Evolutionary conservation across 2,888 invertebrate species (phyloP).

Genomic region (Polylopha cassiicola): DNA sequence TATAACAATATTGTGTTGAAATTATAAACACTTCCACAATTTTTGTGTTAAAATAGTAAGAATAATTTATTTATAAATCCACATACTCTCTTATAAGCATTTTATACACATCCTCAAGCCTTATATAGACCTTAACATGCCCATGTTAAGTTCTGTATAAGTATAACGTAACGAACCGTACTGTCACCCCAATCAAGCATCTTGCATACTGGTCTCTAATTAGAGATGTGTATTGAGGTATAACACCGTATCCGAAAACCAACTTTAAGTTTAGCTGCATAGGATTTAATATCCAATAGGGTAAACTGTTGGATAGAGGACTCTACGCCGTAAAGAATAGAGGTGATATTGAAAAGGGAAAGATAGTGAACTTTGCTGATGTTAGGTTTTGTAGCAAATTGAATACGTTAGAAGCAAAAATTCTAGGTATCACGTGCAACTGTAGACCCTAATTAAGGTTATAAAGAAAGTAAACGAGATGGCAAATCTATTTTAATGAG

Average conservation of each 20-base stretch:
- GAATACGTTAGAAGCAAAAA: slow-evolving; percentile 16
- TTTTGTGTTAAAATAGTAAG: no score
- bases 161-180: no score
- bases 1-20: no score
- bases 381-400: slow-evolving; percentile 12
- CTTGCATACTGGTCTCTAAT: slow-evolving; percentile 15
- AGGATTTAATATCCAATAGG: slow-evolving; percentile 2
- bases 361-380: slow-evolving; percentile 11
- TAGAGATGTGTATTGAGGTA: slow-evolving; percentile 7
- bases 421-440: slow-evolving; percentile 12
- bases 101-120: no score
- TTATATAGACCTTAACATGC: no score
- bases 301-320: not conserved
- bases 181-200: slow-evolving; percentile 13
- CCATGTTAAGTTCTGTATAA: no score
- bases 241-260: not conserved
- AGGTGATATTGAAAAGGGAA: not conserved
- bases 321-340: not conserved
- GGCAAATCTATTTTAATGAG: no score
- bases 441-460: slow-evolving; percentile 17
- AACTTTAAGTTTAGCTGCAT: not conserved
- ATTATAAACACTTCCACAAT: no score
- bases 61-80: no score
- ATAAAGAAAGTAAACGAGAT: no score
- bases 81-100: no score